Base-by-base conservation (phyloP, 2,888 invertebrate species). In the Brassicogethes aeneus region DNA sequence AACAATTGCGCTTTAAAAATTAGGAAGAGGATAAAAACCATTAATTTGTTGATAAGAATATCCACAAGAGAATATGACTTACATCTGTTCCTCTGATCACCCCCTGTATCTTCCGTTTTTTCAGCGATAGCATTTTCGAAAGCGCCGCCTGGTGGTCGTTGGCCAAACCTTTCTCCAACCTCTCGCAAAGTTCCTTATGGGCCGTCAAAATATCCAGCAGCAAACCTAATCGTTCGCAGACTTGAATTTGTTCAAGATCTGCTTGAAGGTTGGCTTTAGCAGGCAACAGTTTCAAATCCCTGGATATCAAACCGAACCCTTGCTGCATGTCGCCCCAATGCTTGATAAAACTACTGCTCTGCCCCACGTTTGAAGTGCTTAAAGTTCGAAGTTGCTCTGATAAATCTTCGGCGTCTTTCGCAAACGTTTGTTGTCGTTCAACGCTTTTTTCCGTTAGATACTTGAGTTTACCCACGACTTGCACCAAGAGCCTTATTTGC, bases 41-140 rank as follows among this genome's bases (percentile, higher is more conserved):
- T 23, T 10, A 7, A 23, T 23, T 23, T 7, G 10, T 7, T 23
- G 10, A 23, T 23, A 23, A 23, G 5, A n/a, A 5, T 23, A 23
- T 7, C 10, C 23, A 23, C 10, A 23, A 23, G 5, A 10, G 10
- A 23, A 5, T 5, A 7, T 23, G 40, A 63, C 70, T 67, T 64
- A 77, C 77, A 59, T 76, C 77, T 33, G 73, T 72, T 15, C 77
- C 78, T 39, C 73, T 67, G 46, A 79, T 76, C 7, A 77, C 77
- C 1, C 77, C 77, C 55, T 78, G 78, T 57, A 78, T 76, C 57
- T 77, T 76, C 36, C 76, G 64, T 50, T 77, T 77, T 53, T 79
- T 79, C 38, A 79, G 62, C 2, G 74, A 71, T 23, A 78, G 54
- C 76, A 79, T 76, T 49, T 77, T 77, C 2, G 75, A 72, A 3